These are phyloP conservation scores for Aspidapion aeneum DNA, from an alignment of 2,888 invertebrate genomes.

Conservation along the genomic window DNA sequence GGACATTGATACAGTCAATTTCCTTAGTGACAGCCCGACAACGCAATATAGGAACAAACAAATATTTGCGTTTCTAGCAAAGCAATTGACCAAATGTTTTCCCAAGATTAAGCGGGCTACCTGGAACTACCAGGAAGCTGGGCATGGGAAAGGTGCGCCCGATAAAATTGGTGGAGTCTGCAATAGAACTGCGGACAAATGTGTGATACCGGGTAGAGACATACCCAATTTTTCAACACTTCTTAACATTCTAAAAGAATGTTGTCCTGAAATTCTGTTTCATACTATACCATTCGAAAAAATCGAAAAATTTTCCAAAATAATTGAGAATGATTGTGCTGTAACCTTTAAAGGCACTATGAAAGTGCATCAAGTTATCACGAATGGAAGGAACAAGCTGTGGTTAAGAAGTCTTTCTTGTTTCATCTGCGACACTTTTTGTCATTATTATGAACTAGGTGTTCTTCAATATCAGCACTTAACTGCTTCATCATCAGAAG, in stretches of 20 bases:
- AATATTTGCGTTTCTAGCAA: neutral
- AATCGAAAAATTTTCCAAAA: neutral
- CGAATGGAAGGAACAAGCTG: neutral
- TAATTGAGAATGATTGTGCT: constrained; percentile 1
- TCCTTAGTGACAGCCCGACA: constrained; percentile 7
- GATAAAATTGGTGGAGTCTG: constrained; percentile 12
- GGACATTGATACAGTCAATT: constrained; percentile 1
- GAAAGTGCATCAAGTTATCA: constrained; percentile 8
- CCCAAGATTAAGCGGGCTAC: constrained; percentile 1
- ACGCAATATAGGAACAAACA: constrained; percentile 9
- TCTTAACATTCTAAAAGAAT: neutral
- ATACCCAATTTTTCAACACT: constrained; percentile 1
- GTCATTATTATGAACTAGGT: neutral
- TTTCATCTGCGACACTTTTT: neutral
- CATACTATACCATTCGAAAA: neutral
- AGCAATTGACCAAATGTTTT: neutral
- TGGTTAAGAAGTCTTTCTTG: constrained; percentile 4
- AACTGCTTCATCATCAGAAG: neutral
- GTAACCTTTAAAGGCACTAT: constrained; percentile 7
- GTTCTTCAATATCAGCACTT: neutral
- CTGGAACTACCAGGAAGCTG: constrained; percentile 13
- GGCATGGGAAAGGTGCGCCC: constrained; percentile 13
- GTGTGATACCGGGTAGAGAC: neutral
- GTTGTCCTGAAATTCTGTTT: constrained; percentile 1
- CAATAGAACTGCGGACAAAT: constrained; percentile 3